Base-by-base conservation (phyloP, 2,888 invertebrate species). In the Eurois occulta region DNA sequence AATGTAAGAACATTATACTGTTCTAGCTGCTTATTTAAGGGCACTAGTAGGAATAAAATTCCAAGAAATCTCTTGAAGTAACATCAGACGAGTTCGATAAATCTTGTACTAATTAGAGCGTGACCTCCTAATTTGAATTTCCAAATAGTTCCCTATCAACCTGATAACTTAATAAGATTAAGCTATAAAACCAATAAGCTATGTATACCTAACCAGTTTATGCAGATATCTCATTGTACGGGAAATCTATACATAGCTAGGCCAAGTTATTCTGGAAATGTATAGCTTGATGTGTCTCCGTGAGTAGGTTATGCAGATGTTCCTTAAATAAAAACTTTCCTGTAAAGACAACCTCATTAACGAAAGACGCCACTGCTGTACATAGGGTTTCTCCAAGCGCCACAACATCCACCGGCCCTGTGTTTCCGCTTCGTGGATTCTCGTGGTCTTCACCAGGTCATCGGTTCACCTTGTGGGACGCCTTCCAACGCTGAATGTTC, bases 1-100 rank as follows among this genome's bases (percentile, higher is more conserved):
- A 69, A 64, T 69, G 52, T n/a, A 46, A n/a, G 62, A 55, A 64
- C 24, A 77, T 78, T 78, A 69, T 55, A 64, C 69, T 52, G 24
- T 35, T 62, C 35, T n/a, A 77, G 76, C 21, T 41, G 32, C 43
- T 43, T 62, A 67, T 67, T 18, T 68, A 11, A 2, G 13, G 62
- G 32, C 11, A 48, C n/a, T 28, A 35, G 2, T 60, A 16, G 10
- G 16, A 41, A 52, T 10, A 21, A n/a, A 55, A 52, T 28, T 69
- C 21, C 1, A 28, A 52, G 62, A 46, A 66, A 58, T 35, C 8
- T 64, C 24, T 55, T 35, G 7, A 43, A 62, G 41, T 65, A 28
- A 13, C 21, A 16, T 21, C 5, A 41, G 16, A 60, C 8, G 60
- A 38, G 18, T 28, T 46, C 5, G 8, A n/a, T 65, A n/a, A 41